Base-by-base conservation (phyloP, 1,140 invertebrate genomes). In the Zaprionus ghesquierei region DNA sequence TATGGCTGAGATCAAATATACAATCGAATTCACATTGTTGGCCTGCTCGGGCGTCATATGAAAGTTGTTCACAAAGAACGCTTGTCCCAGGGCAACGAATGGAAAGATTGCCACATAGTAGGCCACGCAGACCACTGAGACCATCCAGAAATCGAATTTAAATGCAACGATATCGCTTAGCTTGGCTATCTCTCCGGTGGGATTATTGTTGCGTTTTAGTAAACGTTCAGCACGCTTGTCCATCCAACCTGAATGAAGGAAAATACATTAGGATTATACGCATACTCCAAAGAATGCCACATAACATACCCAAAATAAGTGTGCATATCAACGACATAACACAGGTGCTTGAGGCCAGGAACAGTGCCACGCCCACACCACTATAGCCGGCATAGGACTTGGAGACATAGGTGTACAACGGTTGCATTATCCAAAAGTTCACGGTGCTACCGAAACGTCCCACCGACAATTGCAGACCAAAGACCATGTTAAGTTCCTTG, bases 71-170 rank as follows among this genome's bases (percentile, higher is more conserved):
- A 96, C 95, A 89, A 98, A 99, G 92, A 98, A 99, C 29, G 96
- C 95, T 97, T 98, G 96, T 92, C 97, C 98, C 9, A 99, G 92
- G 4, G 97, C 96, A 89, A 99, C 97, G 90, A 99, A 99, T 10
- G 98, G 98, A 91, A 99, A 99, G 72, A 99, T 98, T 6, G 98
- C 96, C n/a, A 98, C 95, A 92, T 99, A 99, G 92, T 99, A 99
- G 1, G 96, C 94, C 6, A 99, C 96, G 93, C 98, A 99, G 58
- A 99, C 97, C 3, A 97, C 89, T 27, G 95, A 94, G 9, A 99
- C 94, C 22, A 99, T 92, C 98, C 98, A 99, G 91, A 99, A 98
- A 2, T 95, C 94, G 18, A 94, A 56, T 58, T 95, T 95, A 82
- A 99, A 99, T 78, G 97, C 93, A 78, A 95, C 94, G 3, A 99